Percentiles rank a stretch among this genome's conserved stretches.
Evolutionary conservation across 2,797 vertebrate genomes (phyloP).

Genomic region (Zonotrichia albicollis): DNA sequence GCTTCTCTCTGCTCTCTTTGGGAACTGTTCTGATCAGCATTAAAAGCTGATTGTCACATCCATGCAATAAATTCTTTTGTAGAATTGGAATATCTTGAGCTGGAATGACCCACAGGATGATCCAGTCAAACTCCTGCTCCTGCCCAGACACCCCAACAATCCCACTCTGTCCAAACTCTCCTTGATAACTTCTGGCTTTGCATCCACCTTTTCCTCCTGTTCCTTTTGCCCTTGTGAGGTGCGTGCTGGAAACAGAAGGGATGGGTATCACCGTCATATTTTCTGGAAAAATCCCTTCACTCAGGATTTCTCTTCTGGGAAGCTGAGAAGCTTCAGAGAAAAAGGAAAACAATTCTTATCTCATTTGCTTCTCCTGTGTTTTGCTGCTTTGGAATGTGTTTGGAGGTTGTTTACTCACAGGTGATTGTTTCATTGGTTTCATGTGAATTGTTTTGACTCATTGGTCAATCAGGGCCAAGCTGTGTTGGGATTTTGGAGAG

Average conservation of each 20-base stretch:
- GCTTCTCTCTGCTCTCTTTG: not conserved
- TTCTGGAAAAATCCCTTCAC: too few relatives aligned
- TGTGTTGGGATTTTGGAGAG: too few relatives aligned
- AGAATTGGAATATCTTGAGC: not conserved
- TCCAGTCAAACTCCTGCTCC: not conserved
- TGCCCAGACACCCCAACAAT: not conserved
- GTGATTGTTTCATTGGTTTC: too few relatives aligned
- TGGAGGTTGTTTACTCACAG: too few relatives aligned
- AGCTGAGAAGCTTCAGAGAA: too few relatives aligned
- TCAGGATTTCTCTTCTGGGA: too few relatives aligned
- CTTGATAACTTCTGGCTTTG: not conserved
- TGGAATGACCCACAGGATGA: not conserved
- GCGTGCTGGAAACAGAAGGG: not conserved
- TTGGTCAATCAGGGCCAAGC: too few relatives aligned
- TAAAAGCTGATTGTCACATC: not conserved
- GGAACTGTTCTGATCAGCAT: not conserved
- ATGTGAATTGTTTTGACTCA: too few relatives aligned
- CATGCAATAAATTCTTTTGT: not conserved
- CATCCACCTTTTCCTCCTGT: fast-evolving
- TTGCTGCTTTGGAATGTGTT: too few relatives aligned
- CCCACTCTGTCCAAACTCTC: not conserved
- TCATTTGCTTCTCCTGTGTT: too few relatives aligned
- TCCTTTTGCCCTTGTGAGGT: not conserved
- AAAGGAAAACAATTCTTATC: too few relatives aligned
- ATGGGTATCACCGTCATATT: too few relatives aligned